Conservation (phyloP, 1,140 invertebrate genomes). For the Scaptomyza montana region DNA sequence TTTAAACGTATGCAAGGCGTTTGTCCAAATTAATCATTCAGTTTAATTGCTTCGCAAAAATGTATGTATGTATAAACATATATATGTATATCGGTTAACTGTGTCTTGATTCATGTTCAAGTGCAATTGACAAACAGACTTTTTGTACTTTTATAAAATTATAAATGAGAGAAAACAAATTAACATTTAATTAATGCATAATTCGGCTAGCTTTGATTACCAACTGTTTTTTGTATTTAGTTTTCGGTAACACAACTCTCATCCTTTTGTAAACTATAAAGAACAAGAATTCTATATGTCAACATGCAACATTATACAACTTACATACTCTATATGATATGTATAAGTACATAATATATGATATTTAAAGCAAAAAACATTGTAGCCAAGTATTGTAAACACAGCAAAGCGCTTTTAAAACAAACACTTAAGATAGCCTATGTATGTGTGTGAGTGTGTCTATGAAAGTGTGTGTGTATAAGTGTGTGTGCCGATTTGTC, state of each 20-base stretch:
- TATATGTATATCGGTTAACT: constrained; percentile 70
- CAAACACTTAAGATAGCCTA: constrained; percentile 31
- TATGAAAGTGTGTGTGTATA: neutral
- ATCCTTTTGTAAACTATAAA: constrained; percentile 35
- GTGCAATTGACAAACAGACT: constrained; percentile 47
- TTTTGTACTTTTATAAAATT: constrained; percentile 82
- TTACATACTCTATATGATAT: constrained; percentile 60
- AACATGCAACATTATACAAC: constrained; percentile 64
- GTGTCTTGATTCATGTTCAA: constrained; percentile 42
- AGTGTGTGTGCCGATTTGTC: constrained; percentile 33
- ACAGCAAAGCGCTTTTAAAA: constrained; percentile 52
- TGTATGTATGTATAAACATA: constrained; percentile 39
- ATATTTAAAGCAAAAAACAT: constrained; percentile 30
- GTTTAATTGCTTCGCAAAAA: constrained; percentile 32
- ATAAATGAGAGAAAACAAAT: constrained; percentile 48
- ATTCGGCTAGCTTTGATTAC: constrained; percentile 52
- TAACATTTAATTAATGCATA: constrained; percentile 70
- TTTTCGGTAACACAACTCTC: constrained; percentile 18
- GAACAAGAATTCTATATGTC: constrained; percentile 67
- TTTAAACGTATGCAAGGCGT: constrained; percentile 2
- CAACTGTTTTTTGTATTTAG: constrained; percentile 6
- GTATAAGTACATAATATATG: constrained; percentile 46
- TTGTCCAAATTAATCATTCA: constrained; percentile 16
- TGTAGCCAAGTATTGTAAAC: constrained; percentile 38
- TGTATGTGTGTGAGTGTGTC: constrained; percentile 16